phyloP scores from a whole-genome alignment of 2,888 invertebrate genomes.

The Leptinotarsa rubiginosa region DNA sequence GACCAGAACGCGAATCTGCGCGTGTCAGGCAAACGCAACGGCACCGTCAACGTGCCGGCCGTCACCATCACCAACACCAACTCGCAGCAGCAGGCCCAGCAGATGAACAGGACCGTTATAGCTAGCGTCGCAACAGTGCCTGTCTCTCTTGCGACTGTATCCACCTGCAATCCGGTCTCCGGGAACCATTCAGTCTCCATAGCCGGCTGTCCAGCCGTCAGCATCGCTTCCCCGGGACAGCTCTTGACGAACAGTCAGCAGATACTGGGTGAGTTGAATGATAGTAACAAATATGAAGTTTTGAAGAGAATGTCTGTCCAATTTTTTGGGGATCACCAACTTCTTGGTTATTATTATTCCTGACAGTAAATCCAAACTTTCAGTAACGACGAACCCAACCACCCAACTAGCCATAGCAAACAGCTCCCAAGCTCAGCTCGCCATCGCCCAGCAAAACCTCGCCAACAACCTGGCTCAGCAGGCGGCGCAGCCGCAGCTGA shows the following conservation, averaged over 20 bases:
- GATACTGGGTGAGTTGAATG: slow-evolving; percentile 59
- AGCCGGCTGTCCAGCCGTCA: slow-evolving; percentile 71
- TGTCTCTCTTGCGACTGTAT: slow-evolving; percentile 72
- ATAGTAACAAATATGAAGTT: too few relatives aligned
- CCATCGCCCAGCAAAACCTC: slow-evolving; percentile 64
- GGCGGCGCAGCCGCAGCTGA: slow-evolving; percentile 59
- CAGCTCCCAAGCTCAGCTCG: slow-evolving; percentile 63
- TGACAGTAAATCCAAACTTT: slow-evolving; percentile 33
- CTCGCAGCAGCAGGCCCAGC: slow-evolving; percentile 60
- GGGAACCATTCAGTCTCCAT: slow-evolving; percentile 70
- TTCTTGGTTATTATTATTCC: too few relatives aligned
- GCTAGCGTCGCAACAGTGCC: slow-evolving; percentile 73
- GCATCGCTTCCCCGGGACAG: slow-evolving; percentile 69
- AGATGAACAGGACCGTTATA: slow-evolving; percentile 70
- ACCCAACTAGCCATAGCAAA: slow-evolving; percentile 63
- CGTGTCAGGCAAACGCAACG: slow-evolving; percentile 70
- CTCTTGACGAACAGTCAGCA: slow-evolving; percentile 66
- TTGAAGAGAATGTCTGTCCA: too few relatives aligned
- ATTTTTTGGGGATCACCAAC: too few relatives aligned
- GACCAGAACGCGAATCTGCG: slow-evolving; percentile 82
- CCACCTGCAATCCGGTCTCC: slow-evolving; percentile 66
- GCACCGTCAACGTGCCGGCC: slow-evolving; percentile 72
- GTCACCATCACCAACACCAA: slow-evolving; percentile 71
- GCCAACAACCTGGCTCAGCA: slow-evolving; percentile 62
- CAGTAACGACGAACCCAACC: slow-evolving; percentile 64